Evolutionary conservation across 1,140 invertebrate species (phyloP), one percentile per base, ranked within the genome.

Genomic region (Mya arenaria): DNA sequence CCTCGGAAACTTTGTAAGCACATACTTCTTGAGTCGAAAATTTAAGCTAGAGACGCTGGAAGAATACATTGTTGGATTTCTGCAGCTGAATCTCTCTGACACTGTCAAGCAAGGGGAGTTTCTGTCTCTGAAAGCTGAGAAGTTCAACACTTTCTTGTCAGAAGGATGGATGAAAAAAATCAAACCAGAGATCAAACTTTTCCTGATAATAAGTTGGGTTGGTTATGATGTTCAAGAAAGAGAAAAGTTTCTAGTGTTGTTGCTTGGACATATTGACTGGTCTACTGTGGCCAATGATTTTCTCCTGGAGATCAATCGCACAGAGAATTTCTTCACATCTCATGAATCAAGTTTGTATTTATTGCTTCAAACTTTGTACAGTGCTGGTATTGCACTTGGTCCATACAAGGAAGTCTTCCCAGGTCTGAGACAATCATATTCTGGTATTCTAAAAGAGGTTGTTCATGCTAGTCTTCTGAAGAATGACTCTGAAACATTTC

Each of bases 1-100:
- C 89, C 89, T 94, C 25, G 92, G 94, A 34, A 96, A 95, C 91
- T 95, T 95, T 90, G 89, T 95, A 63, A 90, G 92, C 72, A 93
- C 94, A 5, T 94, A 93, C 85, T 93, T 94, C 66, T 87, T 95
- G 72, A 94, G 94, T 8, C 91, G 93, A 39, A 94, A 94, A 87
- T 95, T 93, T 88, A 93, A 93, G 74, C 87, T 95, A 58, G 90
- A 92, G 25, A 87, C 85, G 25, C 84, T 95, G 36, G 90, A 92
- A 34, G 94, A 94, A 84, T 90, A 90, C 72, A 91, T 94, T 39
- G 88, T 91, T 19, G 83, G 88, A 28, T 95, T 92, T 88, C 90
- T 95, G 69, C 92, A 94, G 85, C 89, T 90, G 48, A 93, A 95
- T 82, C 87, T 94, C 36, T 92, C 92, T 81, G 93, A 94, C 85